Percentiles rank a stretch among this genome's conserved stretches.
Evolutionary conservation across 2,797 vertebrate species (phyloP).

Genomic region (Tolypeutes matacus): DNA sequence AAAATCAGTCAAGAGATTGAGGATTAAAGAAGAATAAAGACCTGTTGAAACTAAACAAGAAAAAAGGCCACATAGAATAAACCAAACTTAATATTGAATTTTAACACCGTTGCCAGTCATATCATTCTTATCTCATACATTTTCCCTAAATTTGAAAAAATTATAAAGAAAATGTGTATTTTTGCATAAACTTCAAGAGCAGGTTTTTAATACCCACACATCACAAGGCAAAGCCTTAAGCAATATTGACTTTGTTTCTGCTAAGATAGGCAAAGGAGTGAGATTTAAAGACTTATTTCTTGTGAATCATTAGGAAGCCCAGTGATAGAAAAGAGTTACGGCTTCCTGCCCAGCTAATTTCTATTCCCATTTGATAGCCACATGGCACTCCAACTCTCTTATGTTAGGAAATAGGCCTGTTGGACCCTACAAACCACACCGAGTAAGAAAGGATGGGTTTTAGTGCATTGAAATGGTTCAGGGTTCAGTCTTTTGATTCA

Average conservation of each 20-base stretch:
- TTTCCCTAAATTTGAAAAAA: constrained; percentile 53
- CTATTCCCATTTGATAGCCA: not conserved
- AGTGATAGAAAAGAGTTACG: not conserved
- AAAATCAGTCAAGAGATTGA: not conserved
- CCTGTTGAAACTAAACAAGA: not conserved
- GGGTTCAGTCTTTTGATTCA: no score
- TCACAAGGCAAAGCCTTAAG: not conserved
- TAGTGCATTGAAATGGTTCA: not conserved
- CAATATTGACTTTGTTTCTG: not conserved
- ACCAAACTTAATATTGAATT: constrained; percentile 30
- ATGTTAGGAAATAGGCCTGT: not conserved
- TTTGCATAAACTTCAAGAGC: not conserved
- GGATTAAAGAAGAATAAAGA: constrained; percentile 55
- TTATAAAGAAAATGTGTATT: constrained; percentile 10
- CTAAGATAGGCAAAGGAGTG: not conserved
- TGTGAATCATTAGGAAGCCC: not conserved
- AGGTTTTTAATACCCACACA: not conserved
- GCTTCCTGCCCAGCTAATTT: not conserved
- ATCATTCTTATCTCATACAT: not conserved
- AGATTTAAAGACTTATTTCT: not conserved
- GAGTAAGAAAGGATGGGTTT: not conserved
- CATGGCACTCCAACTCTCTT: not conserved
- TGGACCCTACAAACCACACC: not conserved
- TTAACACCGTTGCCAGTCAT: not conserved
- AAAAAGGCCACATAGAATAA: not conserved